phyloP scores from a whole-genome alignment of 2,888 invertebrate genomes.

The Timema podura region DNA sequence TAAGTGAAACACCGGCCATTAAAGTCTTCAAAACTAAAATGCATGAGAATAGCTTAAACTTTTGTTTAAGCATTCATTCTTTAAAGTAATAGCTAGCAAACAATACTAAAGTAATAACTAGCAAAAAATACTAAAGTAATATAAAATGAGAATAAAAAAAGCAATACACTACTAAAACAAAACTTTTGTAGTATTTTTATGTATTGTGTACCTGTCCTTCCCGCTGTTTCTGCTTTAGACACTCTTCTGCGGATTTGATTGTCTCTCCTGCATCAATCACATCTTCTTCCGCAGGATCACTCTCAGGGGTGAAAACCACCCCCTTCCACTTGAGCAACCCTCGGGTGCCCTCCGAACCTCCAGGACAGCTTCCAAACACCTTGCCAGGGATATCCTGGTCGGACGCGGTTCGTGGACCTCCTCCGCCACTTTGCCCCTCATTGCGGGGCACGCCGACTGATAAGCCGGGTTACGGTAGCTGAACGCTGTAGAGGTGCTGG shows the following conservation, averaged over 20 bases:
- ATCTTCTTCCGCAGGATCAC: slow-evolving; percentile 38
- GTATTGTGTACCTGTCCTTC: slow-evolving; percentile 11
- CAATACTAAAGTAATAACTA: background rate
- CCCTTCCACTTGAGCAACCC: slow-evolving; percentile 75
- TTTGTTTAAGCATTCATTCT: too few species aligned
- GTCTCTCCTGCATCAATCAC: slow-evolving; percentile 5
- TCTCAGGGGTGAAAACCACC: slow-evolving; percentile 64
- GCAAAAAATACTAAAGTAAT: too few species aligned
- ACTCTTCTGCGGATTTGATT: background rate
- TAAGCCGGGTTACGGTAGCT: slow-evolving; percentile 71
- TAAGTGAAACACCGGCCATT: too few species aligned
- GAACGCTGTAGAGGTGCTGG: slow-evolving; percentile 49
- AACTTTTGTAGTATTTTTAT: background rate
- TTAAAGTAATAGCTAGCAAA: too few species aligned
- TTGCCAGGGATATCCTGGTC: slow-evolving; percentile 48
- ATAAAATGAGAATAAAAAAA: background rate
- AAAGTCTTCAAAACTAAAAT: too few species aligned
- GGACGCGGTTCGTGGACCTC: slow-evolving; percentile 35
- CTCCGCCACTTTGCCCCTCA: slow-evolving; percentile 22
- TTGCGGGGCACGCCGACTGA: slow-evolving; percentile 64
- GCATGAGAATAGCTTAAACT: too few species aligned
- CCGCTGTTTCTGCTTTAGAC: slow-evolving; percentile 6
- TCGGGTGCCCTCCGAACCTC: slow-evolving; percentile 43
- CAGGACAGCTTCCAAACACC: slow-evolving; percentile 25
- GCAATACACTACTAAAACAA: background rate